Percentiles rank a stretch among this genome's conserved stretches.
phyloP scores from a whole-genome alignment of 2,113 vertebrate species.

The Formicarius rufipectus region DNA sequence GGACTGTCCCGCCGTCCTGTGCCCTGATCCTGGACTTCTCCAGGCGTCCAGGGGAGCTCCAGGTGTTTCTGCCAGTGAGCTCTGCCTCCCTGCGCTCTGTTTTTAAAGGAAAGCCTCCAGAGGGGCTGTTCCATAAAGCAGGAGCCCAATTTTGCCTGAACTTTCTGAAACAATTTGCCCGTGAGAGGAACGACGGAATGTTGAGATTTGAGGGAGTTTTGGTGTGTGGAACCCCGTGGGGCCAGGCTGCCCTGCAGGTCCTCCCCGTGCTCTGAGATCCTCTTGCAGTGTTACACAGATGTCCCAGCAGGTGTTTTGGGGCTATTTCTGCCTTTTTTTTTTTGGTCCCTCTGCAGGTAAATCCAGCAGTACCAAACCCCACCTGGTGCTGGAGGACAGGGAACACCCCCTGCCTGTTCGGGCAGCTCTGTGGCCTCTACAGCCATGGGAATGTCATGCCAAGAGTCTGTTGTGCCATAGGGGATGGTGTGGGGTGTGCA shows the following conservation, averaged over 20 bases:
- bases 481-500: accelerated
- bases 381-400: not conserved
- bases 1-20: not conserved
- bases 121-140: accelerated
- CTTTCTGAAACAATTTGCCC: not conserved
- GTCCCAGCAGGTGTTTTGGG: not conserved
- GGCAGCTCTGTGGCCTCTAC: accelerated
- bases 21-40: accelerated
- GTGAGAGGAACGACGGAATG: accelerated
- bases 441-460: not conserved
- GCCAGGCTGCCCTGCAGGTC: not conserved
- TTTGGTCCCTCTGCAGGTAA: accelerated
- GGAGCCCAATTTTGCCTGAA: not conserved
- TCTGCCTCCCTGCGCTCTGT: not conserved
- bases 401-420: not conserved
- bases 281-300: not conserved
- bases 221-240: accelerated
- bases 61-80: not conserved
- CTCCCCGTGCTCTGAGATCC: not conserved
- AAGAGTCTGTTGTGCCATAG: accelerated
- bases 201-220: accelerated
- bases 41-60: accelerated
- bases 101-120: not conserved
- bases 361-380: not conserved
- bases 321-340: not conserved